Evolutionary conservation across 1,140 invertebrate species (phyloP).

Genomic region (Drosophila tropicalis): DNA sequence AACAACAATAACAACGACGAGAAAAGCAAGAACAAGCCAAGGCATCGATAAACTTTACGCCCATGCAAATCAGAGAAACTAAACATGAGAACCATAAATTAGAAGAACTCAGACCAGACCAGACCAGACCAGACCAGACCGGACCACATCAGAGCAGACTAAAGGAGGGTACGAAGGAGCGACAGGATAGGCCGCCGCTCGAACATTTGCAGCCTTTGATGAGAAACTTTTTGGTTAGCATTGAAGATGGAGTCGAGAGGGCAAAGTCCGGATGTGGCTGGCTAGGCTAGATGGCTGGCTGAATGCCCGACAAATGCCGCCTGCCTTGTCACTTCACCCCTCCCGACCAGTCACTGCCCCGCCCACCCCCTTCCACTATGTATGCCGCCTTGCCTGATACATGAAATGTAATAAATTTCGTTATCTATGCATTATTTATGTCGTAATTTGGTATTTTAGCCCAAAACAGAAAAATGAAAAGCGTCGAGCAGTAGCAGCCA

Average conservation of each 20-base stretch:
- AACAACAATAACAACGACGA: not conserved
- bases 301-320: constrained; percentile 17
- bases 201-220: constrained; percentile 63
- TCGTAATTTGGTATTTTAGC: constrained; percentile 82
- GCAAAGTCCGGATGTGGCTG: constrained; percentile 48
- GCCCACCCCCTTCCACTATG: constrained; percentile 9
- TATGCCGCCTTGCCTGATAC: constrained; percentile 57
- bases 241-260: not conserved
- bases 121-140: not conserved
- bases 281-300: not conserved
- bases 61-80: constrained; percentile 71
- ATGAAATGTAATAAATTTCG: constrained; percentile 82
- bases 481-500: constrained; percentile 48
- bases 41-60: constrained; percentile 61
- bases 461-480: constrained; percentile 81
- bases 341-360: not conserved
- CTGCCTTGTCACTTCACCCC: not conserved
- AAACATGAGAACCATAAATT: constrained; percentile 74
- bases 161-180: constrained; percentile 20
- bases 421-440: constrained; percentile 82
- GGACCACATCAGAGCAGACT: not conserved
- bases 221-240: constrained; percentile 42
- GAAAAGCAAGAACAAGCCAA: constrained; percentile 16
- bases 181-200: constrained; percentile 43
- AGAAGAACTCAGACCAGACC: constrained; percentile 51